Percentiles rank a stretch among this genome's conserved stretches.
phyloP scores from a whole-genome alignment of 1,140 invertebrate species.

The Cyphomyrmex costatus region DNA sequence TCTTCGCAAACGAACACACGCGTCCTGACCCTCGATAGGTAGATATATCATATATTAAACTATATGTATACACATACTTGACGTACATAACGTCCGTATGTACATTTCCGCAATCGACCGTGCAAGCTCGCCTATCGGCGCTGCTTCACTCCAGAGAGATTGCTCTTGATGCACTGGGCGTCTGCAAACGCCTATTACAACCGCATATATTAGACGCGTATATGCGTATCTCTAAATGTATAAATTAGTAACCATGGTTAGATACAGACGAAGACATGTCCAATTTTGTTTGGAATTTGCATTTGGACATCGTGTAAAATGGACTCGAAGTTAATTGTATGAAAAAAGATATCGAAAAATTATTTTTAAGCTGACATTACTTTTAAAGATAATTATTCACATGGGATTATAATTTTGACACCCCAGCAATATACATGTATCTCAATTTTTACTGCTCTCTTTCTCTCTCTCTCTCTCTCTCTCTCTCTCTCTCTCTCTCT shows the following conservation, averaged over 20 bases:
- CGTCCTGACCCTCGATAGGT: conserved; percentile 12
- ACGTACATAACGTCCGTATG: background rate
- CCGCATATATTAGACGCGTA: conserved; percentile 28
- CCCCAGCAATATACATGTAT: no score
- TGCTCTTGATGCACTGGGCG: conserved; percentile 30
- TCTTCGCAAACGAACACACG: conserved; percentile 31
- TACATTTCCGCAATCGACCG: conserved; percentile 45
- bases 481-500: no score
- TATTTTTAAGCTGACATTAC: background rate
- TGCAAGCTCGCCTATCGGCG: conserved; percentile 26
- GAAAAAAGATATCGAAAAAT: background rate
- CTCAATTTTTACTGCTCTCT: no score
- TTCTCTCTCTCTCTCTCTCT: no score
- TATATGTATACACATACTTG: background rate
- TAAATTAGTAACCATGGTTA: background rate
- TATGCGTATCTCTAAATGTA: conserved; percentile 32
- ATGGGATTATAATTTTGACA: no score
- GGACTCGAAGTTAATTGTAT: background rate
- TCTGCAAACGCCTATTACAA: background rate
- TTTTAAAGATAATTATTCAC: no score
- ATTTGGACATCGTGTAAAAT: background rate
- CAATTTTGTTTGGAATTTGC: background rate
- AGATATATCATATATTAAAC: conserved; percentile 53
- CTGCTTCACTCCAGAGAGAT: conserved; percentile 35
- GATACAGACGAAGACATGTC: background rate